A percentile compares a stretch with the other conserved stretches of the same genome.
phyloP scores from a whole-genome alignment of 2,888 invertebrate genomes.

The Neelides folsomi region DNA sequence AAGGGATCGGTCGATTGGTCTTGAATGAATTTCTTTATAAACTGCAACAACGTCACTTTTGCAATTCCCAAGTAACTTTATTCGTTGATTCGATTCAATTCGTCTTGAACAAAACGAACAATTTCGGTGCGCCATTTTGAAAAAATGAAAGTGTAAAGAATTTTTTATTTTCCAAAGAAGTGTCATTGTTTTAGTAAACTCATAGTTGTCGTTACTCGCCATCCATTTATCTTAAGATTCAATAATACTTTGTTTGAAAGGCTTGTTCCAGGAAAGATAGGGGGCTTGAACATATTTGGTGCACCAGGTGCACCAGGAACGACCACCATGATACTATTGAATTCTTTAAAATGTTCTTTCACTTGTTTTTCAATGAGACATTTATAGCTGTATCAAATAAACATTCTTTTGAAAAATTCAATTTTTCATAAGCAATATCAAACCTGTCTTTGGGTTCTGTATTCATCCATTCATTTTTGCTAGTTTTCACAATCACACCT shows the following conservation, averaged over 20 bases:
- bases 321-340: neutral
- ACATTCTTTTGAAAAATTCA: neutral
- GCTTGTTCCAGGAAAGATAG: conserved; percentile 9
- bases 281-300: conserved; percentile 11
- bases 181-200: conserved; percentile 4
- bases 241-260: conserved; percentile 3
- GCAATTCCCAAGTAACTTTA: too few species aligned
- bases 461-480: neutral
- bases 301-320: conserved; percentile 8
- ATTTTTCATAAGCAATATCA: neutral
- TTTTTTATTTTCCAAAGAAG: too few species aligned
- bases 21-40: too few species aligned
- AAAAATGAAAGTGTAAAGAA: too few species aligned
- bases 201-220: conserved; percentile 2
- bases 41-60: too few species aligned
- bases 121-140: too few species aligned
- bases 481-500: neutral
- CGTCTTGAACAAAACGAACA: too few species aligned
- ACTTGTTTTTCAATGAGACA: too few species aligned
- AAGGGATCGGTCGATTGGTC: too few species aligned
- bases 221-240: conserved; percentile 8
- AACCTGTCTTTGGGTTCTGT: neutral
- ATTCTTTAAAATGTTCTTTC: too few species aligned
- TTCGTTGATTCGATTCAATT: too few species aligned
- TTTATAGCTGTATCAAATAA: neutral